Evolutionary conservation across 2,113 vertebrate species (phyloP).

Genomic region (Phalacrocorax brasilianus): DNA sequence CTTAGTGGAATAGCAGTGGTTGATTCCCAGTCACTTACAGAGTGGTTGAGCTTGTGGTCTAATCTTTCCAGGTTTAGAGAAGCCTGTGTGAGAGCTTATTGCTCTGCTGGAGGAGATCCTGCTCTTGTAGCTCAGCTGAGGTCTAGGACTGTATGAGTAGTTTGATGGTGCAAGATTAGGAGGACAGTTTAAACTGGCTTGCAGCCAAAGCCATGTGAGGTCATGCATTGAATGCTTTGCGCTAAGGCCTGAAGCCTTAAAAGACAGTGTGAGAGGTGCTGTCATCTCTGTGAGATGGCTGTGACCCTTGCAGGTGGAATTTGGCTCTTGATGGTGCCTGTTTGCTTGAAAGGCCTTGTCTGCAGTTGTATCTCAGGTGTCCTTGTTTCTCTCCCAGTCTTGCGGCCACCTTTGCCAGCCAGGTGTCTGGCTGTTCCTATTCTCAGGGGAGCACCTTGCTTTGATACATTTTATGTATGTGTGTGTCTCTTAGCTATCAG

Average conservation of each 20-base stretch:
- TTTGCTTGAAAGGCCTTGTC: background rate
- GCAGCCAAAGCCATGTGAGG: background rate
- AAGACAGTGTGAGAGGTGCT: background rate
- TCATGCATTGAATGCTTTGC: background rate
- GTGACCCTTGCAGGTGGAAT: background rate
- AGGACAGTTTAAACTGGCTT: background rate
- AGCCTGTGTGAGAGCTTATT: accelerated
- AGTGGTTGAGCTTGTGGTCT: background rate
- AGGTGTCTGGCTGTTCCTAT: background rate
- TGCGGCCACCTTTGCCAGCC: background rate
- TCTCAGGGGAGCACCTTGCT: background rate
- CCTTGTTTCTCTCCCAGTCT: background rate
- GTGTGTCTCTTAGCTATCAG: background rate
- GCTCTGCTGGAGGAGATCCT: background rate
- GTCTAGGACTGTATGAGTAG: background rate
- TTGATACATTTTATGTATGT: accelerated
- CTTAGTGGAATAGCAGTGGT: background rate
- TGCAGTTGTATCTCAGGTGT: background rate
- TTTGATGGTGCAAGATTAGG: background rate
- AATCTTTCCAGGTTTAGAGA: background rate
- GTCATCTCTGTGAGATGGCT: background rate
- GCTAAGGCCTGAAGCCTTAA: background rate
- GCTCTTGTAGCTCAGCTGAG: background rate
- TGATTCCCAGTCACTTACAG: too few species aligned
- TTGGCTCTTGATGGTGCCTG: background rate